phyloP scores from a whole-genome alignment of 2,888 invertebrate species.

The Chrysolina oricalcia region DNA sequence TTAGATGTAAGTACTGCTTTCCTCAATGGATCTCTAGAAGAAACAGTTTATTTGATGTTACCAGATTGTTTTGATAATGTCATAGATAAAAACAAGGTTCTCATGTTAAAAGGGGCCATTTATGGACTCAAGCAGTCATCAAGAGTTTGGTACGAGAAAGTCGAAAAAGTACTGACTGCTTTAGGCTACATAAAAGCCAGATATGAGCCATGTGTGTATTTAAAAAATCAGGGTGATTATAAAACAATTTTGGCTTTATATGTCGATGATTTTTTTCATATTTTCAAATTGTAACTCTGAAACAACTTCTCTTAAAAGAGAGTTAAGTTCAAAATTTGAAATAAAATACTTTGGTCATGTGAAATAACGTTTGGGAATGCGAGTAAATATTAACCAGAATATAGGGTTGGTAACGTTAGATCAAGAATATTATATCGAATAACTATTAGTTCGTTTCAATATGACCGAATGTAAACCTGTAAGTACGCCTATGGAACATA shows the following conservation, averaged over 20 bases:
- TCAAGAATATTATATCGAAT: constrained; percentile 48
- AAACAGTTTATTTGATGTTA: constrained; percentile 13
- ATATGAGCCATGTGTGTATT: constrained; percentile 46
- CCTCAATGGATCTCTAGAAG: constrained; percentile 22
- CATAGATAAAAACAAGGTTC: constrained; percentile 19
- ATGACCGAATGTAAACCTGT: constrained; percentile 35
- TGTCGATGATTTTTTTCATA: constrained; percentile 52
- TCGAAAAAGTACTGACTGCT: constrained; percentile 18
- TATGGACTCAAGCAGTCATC: constrained; percentile 50
- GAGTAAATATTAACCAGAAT: constrained; percentile 36
- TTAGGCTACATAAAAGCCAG: constrained; percentile 43
- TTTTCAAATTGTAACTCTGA: too few species aligned
- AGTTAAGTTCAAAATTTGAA: too few species aligned
- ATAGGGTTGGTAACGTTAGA: constrained; percentile 41
- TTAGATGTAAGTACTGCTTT: constrained; percentile 29
- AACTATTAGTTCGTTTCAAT: constrained; percentile 39
- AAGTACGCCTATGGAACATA: constrained; percentile 39
- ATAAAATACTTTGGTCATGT: constrained; percentile 32
- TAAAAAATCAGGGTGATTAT: constrained; percentile 23
- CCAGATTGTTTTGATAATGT: constrained; percentile 23
- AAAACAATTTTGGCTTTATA: constrained; percentile 43
- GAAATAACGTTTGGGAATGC: constrained; percentile 49
- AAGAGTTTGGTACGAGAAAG: constrained; percentile 28
- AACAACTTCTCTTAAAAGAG: too few species aligned
- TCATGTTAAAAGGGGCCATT: constrained; percentile 45